Conservation (phyloP, 2,888 invertebrate species). For the Drosophila maculinotata region DNA sequence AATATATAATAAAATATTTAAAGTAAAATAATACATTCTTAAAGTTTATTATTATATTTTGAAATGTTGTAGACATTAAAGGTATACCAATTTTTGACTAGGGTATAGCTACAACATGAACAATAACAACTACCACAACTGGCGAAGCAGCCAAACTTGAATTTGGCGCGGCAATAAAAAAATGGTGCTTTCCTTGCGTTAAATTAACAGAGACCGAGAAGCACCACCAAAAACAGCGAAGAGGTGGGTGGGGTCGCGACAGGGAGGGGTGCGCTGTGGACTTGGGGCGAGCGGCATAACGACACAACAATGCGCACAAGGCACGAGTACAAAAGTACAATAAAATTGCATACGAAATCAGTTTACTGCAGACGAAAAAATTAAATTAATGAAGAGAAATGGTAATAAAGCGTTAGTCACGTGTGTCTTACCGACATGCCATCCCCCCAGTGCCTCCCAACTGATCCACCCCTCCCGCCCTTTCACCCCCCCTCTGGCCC, state of each 20-base stretch:
- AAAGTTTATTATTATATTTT: too few species aligned
- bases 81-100: slow-evolving; percentile 7
- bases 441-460: slow-evolving; percentile 5
- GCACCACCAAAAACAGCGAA: slow-evolving; percentile 53
- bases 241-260: slow-evolving; percentile 10
- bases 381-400: slow-evolving; percentile 80
- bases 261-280: neutral
- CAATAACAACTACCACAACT: slow-evolving; percentile 40
- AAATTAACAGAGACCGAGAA: slow-evolving; percentile 71
- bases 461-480: neutral
- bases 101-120: slow-evolving; percentile 38
- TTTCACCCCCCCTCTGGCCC: neutral
- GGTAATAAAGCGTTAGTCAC: slow-evolving; percentile 81
- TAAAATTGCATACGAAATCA: slow-evolving; percentile 81
- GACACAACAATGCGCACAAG: slow-evolving; percentile 79
- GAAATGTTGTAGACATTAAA: neutral
- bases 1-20: too few species aligned
- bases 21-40: too few species aligned
- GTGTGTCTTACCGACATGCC: slow-evolving; percentile 61
- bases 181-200: slow-evolving; percentile 57
- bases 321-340: slow-evolving; percentile 81
- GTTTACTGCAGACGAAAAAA: slow-evolving; percentile 80
- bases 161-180: slow-evolving; percentile 79
- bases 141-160: slow-evolving; percentile 69
- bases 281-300: slow-evolving; percentile 58